phyloP scores from a whole-genome alignment of 2,113 vertebrate genomes.

The Piaya cayana region DNA sequence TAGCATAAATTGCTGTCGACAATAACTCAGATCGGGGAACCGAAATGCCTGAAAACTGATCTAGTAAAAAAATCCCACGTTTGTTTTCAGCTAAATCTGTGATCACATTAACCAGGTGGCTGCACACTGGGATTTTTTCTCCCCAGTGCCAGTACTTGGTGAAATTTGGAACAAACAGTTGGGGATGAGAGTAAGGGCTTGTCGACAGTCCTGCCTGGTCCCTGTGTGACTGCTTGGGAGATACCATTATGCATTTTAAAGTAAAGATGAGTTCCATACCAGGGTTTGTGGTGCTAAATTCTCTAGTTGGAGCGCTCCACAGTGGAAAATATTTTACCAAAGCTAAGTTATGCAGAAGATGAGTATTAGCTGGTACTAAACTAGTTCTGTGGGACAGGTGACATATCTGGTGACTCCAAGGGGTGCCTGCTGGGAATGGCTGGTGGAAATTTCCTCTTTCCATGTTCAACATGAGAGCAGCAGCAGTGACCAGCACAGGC shows the following conservation, averaged over 20 bases:
- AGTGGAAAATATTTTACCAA: neutral
- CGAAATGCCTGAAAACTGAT: neutral
- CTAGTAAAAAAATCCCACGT: neutral
- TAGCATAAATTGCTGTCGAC: neutral
- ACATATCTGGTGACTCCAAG: neutral
- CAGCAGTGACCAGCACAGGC: neutral
- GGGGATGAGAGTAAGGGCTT: neutral
- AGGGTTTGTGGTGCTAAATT: neutral
- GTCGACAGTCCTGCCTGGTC: neutral
- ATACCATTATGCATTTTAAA: neutral
- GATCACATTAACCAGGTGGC: neutral
- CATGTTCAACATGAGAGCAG: neutral
- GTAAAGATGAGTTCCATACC: neutral
- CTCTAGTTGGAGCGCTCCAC: neutral
- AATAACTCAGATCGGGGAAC: neutral
- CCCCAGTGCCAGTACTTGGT: neutral
- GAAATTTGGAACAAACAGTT: neutral
- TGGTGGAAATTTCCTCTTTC: neutral
- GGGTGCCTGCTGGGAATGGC: fast-evolving
- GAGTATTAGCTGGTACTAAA: neutral
- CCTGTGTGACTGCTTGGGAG: neutral
- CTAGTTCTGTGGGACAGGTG: neutral
- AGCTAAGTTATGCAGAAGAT: fast-evolving
- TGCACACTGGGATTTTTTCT: neutral
- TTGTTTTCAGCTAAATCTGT: neutral